Conservation (phyloP, 1,140 invertebrate species). For the Procambarus clarkii region DNA sequence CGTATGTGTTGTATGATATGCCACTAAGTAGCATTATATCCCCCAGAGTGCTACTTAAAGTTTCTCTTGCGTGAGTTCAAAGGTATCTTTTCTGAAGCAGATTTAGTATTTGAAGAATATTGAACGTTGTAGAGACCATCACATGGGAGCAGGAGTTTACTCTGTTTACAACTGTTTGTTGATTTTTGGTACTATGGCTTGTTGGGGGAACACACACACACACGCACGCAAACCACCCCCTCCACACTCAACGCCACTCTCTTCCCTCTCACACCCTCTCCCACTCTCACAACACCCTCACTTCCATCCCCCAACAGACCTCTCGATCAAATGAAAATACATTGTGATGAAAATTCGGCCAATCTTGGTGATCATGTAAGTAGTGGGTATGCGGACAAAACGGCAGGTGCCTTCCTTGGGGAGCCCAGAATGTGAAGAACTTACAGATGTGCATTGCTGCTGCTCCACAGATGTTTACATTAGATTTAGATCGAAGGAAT, state of each 20-base stretch:
- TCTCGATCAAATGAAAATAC: constrained; percentile 60
- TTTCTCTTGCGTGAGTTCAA: too few species aligned
- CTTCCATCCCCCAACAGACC: background rate
- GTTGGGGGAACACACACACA: too few species aligned
- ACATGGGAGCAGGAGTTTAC: too few species aligned
- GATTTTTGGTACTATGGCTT: too few species aligned
- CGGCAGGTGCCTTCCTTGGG: background rate
- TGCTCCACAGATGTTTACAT: background rate
- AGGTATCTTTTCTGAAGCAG: too few species aligned
- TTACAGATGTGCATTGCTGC: background rate
- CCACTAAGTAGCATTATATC: too few species aligned
- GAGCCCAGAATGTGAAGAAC: background rate
- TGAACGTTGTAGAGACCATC: too few species aligned
- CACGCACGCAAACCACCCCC: too few species aligned
- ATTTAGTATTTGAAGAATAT: too few species aligned
- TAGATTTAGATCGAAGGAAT: background rate
- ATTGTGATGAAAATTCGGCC: constrained; percentile 65
- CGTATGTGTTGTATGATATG: too few species aligned
- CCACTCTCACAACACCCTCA: background rate
- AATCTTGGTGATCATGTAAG: constrained; percentile 58
- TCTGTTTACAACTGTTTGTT: too few species aligned
- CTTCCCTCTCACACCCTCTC: background rate
- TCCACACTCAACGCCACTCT: background rate
- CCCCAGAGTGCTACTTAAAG: too few species aligned
- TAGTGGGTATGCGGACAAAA: constrained; percentile 51